Evolutionary conservation across 2,113 vertebrate genomes (phyloP), one percentile per base, ranked within the genome.

Genomic region (Anoura caudifer): DNA sequence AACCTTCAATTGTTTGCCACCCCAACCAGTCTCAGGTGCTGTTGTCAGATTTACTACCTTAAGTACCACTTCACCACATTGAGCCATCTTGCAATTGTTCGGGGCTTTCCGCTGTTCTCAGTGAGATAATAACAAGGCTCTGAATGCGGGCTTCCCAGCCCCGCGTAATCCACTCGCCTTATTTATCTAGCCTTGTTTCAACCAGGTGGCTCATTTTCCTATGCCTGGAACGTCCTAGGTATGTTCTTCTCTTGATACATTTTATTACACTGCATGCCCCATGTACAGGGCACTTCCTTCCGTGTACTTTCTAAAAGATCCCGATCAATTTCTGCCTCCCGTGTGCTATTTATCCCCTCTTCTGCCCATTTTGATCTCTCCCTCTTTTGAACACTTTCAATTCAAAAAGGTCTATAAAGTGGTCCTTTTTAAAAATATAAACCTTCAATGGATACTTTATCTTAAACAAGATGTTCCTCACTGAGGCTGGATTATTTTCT

Each of bases 371-470:
- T 91, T 92, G 92, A 90, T 92, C 38, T 91, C 19, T 92, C 14
- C 20, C 20, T 94, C 87, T 61, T 67, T 90, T 82, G 73, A 97
- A 69, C 54, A 73, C 67, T 91, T 88, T 97, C 69, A 89, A 79
- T 75, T 89, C n/a, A 28, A 85, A 75, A 80, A 94, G 45, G 61
- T 65, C 88, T 93, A 88, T 80, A 89, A 95, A 87, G 54, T 77
- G 36, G 45, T 77, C 59, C 65, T 91, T 92, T 90, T 85, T 19
- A 33, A 33, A 75, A 38, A 75, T 45, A 90, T 90, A 76, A 43
- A 83, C 19, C 54, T 94, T 87, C 54, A 90, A n/a, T 90, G 76
- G 72, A 90, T 81, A 65, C 13, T 47, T 88, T 79, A 28, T 93
- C 79, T 91, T 70, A 65, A 11, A 22, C 38, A 81, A 86, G 72